phyloP scores from a whole-genome alignment of 2,797 vertebrate species.

The Rhinoraja longicauda region DNA sequence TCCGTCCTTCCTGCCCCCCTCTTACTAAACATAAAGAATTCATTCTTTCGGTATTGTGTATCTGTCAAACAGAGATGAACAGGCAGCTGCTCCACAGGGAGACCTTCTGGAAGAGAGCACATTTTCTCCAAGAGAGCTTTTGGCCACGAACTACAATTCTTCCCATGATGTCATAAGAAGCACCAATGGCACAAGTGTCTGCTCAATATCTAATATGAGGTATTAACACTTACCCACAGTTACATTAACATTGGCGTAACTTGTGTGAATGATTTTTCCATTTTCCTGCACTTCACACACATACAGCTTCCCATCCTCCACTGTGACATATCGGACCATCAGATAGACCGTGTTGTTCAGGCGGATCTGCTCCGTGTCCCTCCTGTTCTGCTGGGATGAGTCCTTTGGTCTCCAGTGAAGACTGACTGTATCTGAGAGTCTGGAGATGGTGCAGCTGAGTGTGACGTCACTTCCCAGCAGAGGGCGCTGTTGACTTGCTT shows the following conservation, averaged over 20 bases:
- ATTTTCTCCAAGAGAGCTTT: too few species aligned
- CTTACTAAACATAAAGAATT: too few species aligned
- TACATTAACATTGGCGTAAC: neutral
- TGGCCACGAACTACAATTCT: too few species aligned
- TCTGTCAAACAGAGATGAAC: too few species aligned
- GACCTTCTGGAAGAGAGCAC: too few species aligned
- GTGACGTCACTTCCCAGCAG: neutral
- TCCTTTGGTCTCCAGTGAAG: neutral
- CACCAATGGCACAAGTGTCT: neutral
- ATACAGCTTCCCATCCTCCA: neutral
- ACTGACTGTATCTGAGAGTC: constrained; percentile 18
- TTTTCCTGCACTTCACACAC: constrained; percentile 10
- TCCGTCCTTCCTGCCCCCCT: too few species aligned
- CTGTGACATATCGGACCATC: neutral
- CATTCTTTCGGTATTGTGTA: too few species aligned
- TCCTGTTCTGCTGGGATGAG: neutral
- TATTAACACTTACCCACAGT: neutral
- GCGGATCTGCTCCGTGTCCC: constrained; percentile 11
- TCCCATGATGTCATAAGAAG: too few species aligned
- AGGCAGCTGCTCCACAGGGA: too few species aligned
- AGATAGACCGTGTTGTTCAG: neutral
- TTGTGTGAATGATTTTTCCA: neutral
- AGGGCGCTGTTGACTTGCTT: neutral
- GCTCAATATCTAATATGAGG: neutral
- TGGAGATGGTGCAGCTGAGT: too few species aligned